Evolutionary conservation across 2,113 vertebrate genomes (phyloP).

Genomic region (Stegostoma tigrinum): DNA sequence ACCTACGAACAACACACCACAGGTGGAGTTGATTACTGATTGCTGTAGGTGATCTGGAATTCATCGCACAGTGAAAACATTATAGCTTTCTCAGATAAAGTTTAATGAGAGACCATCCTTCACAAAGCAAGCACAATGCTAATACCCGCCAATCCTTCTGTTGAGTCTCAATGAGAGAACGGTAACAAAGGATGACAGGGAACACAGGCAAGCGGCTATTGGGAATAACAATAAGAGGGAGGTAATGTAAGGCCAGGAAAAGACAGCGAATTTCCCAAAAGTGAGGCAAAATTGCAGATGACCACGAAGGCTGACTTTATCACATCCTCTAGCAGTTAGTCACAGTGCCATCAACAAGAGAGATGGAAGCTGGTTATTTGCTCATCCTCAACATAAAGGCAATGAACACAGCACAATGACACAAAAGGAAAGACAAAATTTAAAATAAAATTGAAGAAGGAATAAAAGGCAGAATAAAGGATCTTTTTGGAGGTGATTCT

Average conservation of each 20-base stretch:
- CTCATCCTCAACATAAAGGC: not conserved
- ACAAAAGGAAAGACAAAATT: not conserved
- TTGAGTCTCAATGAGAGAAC: not conserved
- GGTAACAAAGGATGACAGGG: not conserved
- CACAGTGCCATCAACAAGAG: not conserved
- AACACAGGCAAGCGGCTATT: not conserved
- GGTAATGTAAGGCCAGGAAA: not conserved
- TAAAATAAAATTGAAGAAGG: not conserved
- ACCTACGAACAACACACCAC: not conserved
- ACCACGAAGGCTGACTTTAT: not conserved
- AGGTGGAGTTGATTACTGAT: not conserved
- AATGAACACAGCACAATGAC: not conserved
- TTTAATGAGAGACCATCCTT: not conserved
- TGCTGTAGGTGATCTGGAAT: not conserved
- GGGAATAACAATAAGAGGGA: not conserved
- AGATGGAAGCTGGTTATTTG: not conserved
- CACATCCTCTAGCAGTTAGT: not conserved
- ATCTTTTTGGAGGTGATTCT: not conserved
- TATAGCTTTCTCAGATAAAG: not conserved
- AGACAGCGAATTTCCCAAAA: not conserved
- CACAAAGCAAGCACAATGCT: not conserved
- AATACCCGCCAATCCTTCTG: not conserved
- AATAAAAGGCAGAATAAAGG: not conserved
- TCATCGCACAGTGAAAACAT: not conserved
- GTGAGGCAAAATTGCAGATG: not conserved